These are phyloP conservation scores for Carpatolechia fugitivella DNA, from an alignment of 2,888 invertebrate genomes.

Conservation along the genomic window DNA sequence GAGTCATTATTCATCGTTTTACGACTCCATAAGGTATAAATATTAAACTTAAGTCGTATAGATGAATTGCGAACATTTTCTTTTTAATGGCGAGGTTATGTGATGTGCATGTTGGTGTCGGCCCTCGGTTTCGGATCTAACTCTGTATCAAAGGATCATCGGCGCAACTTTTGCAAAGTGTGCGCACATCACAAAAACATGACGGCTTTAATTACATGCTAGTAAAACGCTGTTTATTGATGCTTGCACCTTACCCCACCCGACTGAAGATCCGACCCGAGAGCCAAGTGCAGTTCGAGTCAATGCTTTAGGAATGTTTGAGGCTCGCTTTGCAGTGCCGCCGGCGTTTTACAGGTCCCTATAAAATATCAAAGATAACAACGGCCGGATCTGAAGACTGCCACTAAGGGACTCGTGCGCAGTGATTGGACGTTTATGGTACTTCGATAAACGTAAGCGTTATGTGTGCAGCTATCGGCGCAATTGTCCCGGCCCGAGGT, in stretches of 20 bases:
- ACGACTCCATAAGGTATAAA: constrained; percentile 78
- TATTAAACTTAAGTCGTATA: constrained; percentile 77
- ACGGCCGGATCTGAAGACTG: constrained; percentile 62
- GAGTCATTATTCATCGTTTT: constrained; percentile 79
- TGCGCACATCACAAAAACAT: constrained; percentile 54
- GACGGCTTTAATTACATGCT: constrained; percentile 69
- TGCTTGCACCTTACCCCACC: constrained; percentile 45
- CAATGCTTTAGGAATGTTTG: constrained; percentile 58
- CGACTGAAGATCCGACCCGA: neutral
- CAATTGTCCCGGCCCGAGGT: constrained; percentile 46
- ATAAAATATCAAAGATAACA: constrained; percentile 79
- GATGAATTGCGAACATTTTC: constrained; percentile 78
- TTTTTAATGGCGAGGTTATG: constrained; percentile 76
- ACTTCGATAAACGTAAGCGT: constrained; percentile 65
- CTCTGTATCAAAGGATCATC: constrained; percentile 44
- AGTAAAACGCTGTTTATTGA: constrained; percentile 55
- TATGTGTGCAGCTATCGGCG: constrained; percentile 50
- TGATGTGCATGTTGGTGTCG: constrained; percentile 57
- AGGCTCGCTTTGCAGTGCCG: constrained; percentile 71
- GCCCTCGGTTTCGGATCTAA: constrained; percentile 56
- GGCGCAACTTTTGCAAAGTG: constrained; percentile 52
- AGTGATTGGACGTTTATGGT: constrained; percentile 75
- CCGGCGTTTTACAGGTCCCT: constrained; percentile 76
- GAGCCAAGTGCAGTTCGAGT: neutral
- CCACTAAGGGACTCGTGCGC: constrained; percentile 52